Evolutionary conservation across 2,888 invertebrate species (phyloP).

Genomic region (Brachyopa scutellaris): DNA sequence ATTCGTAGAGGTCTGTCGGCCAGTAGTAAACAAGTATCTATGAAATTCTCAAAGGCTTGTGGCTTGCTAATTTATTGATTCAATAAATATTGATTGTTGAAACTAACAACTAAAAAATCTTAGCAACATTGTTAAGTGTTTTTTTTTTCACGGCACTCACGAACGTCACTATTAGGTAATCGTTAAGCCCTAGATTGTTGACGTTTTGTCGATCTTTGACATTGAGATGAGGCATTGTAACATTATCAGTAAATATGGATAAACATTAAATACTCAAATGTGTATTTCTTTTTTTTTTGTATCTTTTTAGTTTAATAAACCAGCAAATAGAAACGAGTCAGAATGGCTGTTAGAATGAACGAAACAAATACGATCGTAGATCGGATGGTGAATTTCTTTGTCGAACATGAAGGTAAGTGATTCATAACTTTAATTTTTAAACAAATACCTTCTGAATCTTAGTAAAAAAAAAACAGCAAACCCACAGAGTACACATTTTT

Average conservation of each 20-base stretch:
- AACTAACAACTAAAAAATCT: constrained; percentile 25
- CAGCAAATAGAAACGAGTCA: constrained; percentile 22
- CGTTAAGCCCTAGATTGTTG: background rate
- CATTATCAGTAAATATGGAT: constrained; percentile 5
- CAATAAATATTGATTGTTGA: constrained; percentile 51
- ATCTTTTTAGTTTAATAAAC: constrained; percentile 35
- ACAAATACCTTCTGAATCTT: no score
- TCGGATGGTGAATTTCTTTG: constrained; percentile 81
- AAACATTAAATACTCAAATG: background rate
- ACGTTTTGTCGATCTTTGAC: constrained; percentile 28
- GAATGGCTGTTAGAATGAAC: constrained; percentile 79
- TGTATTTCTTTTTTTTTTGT: constrained; percentile 13
- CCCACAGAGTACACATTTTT: no score
- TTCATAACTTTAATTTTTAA: background rate
- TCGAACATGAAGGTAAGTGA: constrained; percentile 81
- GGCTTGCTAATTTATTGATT: constrained; percentile 45
- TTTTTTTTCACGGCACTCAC: constrained; percentile 1
- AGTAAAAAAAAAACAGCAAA: no score
- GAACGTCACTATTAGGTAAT: constrained; percentile 22
- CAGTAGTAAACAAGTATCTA: no score
- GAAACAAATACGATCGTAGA: constrained; percentile 80
- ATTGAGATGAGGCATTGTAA: constrained; percentile 27
- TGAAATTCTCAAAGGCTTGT: no score
- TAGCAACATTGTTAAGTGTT: background rate
- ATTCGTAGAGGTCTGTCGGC: no score